phyloP scores from a whole-genome alignment of 2,113 vertebrate species.

The Rhipidura dahli region DNA sequence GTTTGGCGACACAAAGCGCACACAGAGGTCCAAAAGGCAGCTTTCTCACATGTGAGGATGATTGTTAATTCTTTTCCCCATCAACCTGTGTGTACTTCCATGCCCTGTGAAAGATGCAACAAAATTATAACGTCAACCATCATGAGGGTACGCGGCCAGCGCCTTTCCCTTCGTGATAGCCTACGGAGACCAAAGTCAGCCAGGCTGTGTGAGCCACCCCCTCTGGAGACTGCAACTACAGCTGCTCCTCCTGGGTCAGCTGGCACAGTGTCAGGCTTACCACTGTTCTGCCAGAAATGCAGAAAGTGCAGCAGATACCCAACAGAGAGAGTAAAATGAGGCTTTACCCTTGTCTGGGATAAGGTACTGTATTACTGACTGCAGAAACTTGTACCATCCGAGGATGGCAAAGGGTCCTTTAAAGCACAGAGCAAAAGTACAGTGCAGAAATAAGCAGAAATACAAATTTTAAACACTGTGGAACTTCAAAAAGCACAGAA shows the following conservation, averaged over 20 bases:
- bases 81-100: background rate
- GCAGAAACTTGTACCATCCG: fast-evolving
- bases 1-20: fast-evolving
- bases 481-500: background rate
- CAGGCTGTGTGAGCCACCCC: fast-evolving
- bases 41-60: background rate
- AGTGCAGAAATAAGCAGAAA: background rate
- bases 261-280: fast-evolving
- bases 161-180: background rate
- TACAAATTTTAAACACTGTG: background rate
- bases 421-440: background rate
- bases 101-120: background rate
- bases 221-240: background rate
- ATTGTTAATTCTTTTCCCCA: background rate
- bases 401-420: background rate
- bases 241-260: background rate
- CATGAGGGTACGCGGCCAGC: background rate
- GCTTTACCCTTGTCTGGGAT: background rate
- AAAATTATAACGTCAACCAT: background rate
- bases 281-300: background rate
- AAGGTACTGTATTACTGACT: fast-evolving
- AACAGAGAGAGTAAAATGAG: background rate
- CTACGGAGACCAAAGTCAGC: fast-evolving
- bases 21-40: background rate
- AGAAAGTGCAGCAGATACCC: background rate